Evolutionary conservation across 2,113 vertebrate genomes (phyloP), one percentile per base, ranked within the genome.

Genomic region (Forbesichthys agassizii): DNA sequence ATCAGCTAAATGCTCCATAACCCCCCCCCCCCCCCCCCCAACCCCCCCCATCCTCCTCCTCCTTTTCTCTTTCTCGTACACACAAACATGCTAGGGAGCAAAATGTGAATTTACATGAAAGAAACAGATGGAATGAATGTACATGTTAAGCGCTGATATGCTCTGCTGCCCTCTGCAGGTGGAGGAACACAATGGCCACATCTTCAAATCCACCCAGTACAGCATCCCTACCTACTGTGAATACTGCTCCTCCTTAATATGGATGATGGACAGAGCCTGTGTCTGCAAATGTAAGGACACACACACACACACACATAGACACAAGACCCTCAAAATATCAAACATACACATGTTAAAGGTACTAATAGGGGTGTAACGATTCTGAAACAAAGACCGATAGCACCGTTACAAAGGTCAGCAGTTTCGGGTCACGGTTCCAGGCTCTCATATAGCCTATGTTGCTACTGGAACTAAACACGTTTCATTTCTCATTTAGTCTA

Each of bases 221-320:
- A 99, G 96, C 93, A 99, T 99, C 73, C 98, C 96, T 65, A 98
- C 96, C 0, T 99, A 97, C 92, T 99, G 98, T 87, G 98, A 99
- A 89, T 96, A 91, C 90, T 99, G 97, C 78, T 98, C 96, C 36
- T 98, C 97, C 1, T 92, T 99, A 85, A 99, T 99, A 90, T 99
- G 98, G 97, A 99, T 99, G 91, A 99, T 99, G 97, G 97, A 99
- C 89, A 93, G 94, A 1, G 97, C 97, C 68, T 98, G 95, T 67
- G 98, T 99, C 81, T 99, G 97, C 91, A 99, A 98, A 93, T 73
- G 98, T 99, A 91, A 97, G 96, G 1, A 33, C 11, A 3, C 49
- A 11, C 11, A 52, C 49, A 49, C 3, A 16, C 16, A 16, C 16
- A 49, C 48, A 12, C 48, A 49, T 2, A 52, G 3, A 14, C 0